phyloP scores from a whole-genome alignment of 2,113 vertebrate species.

The Catagonus wagneri region DNA sequence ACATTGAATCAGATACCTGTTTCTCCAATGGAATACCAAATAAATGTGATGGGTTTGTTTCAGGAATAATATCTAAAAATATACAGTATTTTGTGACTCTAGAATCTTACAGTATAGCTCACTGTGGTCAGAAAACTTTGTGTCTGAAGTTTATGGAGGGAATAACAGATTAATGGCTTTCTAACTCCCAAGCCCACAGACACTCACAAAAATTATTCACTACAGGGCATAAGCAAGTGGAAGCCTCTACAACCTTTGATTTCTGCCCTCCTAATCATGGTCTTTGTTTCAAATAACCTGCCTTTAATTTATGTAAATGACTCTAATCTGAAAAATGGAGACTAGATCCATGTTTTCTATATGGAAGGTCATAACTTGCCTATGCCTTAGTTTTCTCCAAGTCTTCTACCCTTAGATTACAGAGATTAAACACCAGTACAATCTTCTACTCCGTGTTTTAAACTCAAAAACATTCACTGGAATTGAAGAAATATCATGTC shows the following conservation, averaged over 20 bases:
- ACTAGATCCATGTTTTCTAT: background rate
- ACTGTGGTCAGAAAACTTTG: background rate
- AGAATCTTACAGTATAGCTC: background rate
- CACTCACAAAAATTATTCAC: background rate
- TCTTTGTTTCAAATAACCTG: background rate
- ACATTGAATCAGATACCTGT: background rate
- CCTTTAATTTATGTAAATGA: background rate
- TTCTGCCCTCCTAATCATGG: too few species aligned
- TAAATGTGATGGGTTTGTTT: background rate
- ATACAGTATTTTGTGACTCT: background rate
- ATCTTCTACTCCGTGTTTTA: background rate
- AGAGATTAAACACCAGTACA: background rate
- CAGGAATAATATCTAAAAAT: background rate
- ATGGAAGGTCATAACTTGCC: background rate
- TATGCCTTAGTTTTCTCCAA: background rate
- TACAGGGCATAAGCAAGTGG: background rate
- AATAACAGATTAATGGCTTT: too few species aligned
- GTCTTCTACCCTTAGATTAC: background rate
- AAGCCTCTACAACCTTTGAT: background rate
- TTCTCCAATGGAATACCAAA: background rate
- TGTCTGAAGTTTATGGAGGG: background rate
- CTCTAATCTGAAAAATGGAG: background rate
- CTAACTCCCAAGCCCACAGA: accelerated
- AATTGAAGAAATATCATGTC: background rate
- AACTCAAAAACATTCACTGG: background rate